Evolutionary conservation across 1,140 invertebrate species (phyloP), one percentile per base, ranked within the genome.

Genomic region (Camponotus vicinus): DNA sequence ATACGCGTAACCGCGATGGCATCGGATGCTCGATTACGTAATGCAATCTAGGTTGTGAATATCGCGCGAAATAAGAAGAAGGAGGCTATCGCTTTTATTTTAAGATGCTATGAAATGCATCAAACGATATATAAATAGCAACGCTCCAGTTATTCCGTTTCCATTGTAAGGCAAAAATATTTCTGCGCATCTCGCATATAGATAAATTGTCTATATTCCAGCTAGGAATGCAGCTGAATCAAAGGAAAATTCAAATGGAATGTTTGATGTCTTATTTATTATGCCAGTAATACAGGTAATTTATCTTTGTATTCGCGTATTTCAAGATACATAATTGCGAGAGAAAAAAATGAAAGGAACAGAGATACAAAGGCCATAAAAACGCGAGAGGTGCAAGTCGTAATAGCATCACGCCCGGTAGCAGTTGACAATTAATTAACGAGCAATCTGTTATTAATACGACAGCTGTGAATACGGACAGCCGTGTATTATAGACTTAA

Each of bases 371-470:
- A 52, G 18, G 13, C 4, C 3, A 15, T 52, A 3, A 18, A 52
- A 52, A 52, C 13, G 13, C 49, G 49, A 15, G 49, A 52, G 49
- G 15, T 4, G 49, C 13, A 52, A 18, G 3, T 52, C 13, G 49
- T 52, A 52, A 52, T 52, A 52, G 49, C 42, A 2, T 52, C 42
- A 52, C 8, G 34, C 11, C 1, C 27, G 49, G 15, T 27, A 27
- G 42, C 21, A 5, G 27, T 32, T 52, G 69, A 71, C 45, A 71
- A 71, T 71, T 71, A 71, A 71, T 71, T 69, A 69, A 69, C 40
- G 27, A 71, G 49, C 69, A 71, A 52, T 71, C 45, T 52, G 66
- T 67, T 69, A 69, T 69, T 71, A 71, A 71, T 71, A 71, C 21
- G 13, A 49, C 3, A 45, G 27, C 3, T 7, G 32, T 71, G 45